Base-by-base conservation (phyloP, 2,797 vertebrate species). In the Tamandua tetradactyla region DNA sequence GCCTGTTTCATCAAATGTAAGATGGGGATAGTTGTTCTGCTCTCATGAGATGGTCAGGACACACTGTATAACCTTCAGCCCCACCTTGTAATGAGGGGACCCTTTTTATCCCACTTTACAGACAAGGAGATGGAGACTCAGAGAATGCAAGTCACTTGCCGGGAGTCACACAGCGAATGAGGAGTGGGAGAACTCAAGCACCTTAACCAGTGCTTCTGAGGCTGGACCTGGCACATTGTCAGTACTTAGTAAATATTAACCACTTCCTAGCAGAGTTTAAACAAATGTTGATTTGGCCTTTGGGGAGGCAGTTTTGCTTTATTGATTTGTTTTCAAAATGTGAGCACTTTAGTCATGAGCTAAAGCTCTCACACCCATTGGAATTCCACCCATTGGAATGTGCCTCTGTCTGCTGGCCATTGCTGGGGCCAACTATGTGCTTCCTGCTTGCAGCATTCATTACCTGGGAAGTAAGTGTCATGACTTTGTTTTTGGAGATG, bases 231-330 rank as follows among this genome's bases (percentile, higher is more conserved):
- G 55, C 23, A 7, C 8, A 8, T 8, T 0, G 0, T n/a, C 4
- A 1, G 55, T 4, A 8, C 87, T 81, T 22, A 13, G 35, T 35
- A 37, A 89, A 12, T 9, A 0, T 18, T 64, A 35, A 20, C 87
- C 0, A 0, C 0, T 0, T 25, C n/a, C 2, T 14, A 7, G 20
- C 72, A 18, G 42, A 0, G 0, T 35, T 47, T 17, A 44, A 69
- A 17, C 2, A 18, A 30, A 47, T 5, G 18, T 25, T 32, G 23
- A 27, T 68, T 52, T 23, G 20, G 25, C 15, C 5, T 61, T 20
- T 5, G 47, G 64, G 49, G 62, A 55, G 47, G 13, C 25, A 8
- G 0, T 64, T 89, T 61, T 35, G 49, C 85, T 88, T 52, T 52
- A 1, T 44, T 61, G 52, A 52, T 69, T 47, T 71, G 30, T n/a